Evolutionary conservation across 2,888 invertebrate genomes (phyloP).

Genomic region (Zygaena filipendulae): DNA sequence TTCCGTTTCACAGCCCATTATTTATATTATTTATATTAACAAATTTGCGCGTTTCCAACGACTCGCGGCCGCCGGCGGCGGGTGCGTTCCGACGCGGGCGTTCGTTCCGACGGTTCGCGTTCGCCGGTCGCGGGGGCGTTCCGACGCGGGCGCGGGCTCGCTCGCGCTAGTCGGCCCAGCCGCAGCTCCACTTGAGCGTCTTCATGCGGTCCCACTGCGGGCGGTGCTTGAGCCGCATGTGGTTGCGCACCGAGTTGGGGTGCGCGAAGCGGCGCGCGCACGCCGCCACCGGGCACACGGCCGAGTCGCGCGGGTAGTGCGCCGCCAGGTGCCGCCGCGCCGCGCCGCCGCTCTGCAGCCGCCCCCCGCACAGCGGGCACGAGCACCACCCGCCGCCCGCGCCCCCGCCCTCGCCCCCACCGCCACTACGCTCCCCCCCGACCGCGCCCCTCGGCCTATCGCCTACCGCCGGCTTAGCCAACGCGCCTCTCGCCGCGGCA

Average conservation of each 20-base stretch:
- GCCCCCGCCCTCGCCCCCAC: slow-evolving; percentile 27
- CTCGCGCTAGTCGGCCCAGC: slow-evolving; percentile 57
- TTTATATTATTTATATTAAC: too few relatives aligned
- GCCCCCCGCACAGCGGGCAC: slow-evolving; percentile 80
- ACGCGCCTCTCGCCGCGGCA: slow-evolving; percentile 33
- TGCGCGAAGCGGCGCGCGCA: slow-evolving; percentile 83
- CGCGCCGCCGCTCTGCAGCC: slow-evolving; percentile 72
- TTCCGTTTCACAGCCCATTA: slow-evolving; percentile 25
- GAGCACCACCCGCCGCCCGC: slow-evolving; percentile 32
- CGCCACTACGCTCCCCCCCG: slow-evolving; percentile 26
- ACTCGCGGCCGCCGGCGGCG: too few relatives aligned
- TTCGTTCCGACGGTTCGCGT: too few relatives aligned
- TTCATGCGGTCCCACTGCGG: slow-evolving; percentile 87
- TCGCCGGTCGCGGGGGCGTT: too few relatives aligned
- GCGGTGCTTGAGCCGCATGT: slow-evolving; percentile 86
- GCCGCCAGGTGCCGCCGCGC: slow-evolving; percentile 82
- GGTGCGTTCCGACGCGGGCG: slow-evolving; percentile 25
- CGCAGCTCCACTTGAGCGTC: slow-evolving; percentile 78
- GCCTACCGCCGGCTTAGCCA: slow-evolving; percentile 29
- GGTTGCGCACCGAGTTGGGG: slow-evolving; percentile 88
- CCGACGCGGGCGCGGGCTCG: too few relatives aligned
- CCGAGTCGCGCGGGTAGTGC: slow-evolving; percentile 87
- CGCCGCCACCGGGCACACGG: slow-evolving; percentile 80
- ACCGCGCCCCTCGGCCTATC: slow-evolving; percentile 37
- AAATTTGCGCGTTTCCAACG: too few relatives aligned